phyloP scores from a whole-genome alignment of 2,888 invertebrate species.

The Emmelina monodactyla region DNA sequence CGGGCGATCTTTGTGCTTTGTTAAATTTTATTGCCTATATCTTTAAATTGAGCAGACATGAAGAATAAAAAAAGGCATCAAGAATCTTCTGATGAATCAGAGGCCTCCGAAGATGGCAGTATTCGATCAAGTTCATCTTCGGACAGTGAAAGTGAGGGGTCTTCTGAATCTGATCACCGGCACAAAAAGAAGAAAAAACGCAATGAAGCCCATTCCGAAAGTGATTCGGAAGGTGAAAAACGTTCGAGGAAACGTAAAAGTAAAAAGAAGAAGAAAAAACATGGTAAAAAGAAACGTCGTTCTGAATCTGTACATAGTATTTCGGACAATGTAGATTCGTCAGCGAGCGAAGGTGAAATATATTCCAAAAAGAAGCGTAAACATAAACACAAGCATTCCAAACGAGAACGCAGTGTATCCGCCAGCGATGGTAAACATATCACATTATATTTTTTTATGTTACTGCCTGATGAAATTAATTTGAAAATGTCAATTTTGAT shows the following conservation, averaged over 20 bases:
- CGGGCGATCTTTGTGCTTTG: neutral
- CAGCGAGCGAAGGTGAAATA: constrained; percentile 46
- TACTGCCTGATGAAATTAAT: neutral
- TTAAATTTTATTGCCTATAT: neutral
- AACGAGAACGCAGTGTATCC: constrained; percentile 35
- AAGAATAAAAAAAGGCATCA: constrained; percentile 53
- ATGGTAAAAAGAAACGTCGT: constrained; percentile 49
- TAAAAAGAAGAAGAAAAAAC: constrained; percentile 62
- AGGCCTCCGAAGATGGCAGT: constrained; percentile 37
- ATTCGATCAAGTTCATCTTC: constrained; percentile 46
- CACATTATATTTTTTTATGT: no score
- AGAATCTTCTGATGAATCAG: constrained; percentile 48
- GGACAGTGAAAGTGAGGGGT: constrained; percentile 49
- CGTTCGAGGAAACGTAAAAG: constrained; percentile 56
- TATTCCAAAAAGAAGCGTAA: constrained; percentile 49
- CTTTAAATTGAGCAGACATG: constrained; percentile 22
- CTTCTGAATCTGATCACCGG: constrained; percentile 42
- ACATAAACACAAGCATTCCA: constrained; percentile 49
- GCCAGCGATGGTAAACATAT: constrained; percentile 33
- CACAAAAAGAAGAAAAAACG: constrained; percentile 56
- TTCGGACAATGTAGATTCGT: constrained; percentile 34
- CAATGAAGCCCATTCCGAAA: constrained; percentile 47
- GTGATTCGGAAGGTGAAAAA: constrained; percentile 44
- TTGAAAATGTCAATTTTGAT: neutral
- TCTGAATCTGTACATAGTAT: constrained; percentile 34